Percentiles rank a stretch among this genome's conserved stretches.
Evolutionary conservation across 2,113 vertebrate species (phyloP).

Genomic region (Engraulis encrasicolus): DNA sequence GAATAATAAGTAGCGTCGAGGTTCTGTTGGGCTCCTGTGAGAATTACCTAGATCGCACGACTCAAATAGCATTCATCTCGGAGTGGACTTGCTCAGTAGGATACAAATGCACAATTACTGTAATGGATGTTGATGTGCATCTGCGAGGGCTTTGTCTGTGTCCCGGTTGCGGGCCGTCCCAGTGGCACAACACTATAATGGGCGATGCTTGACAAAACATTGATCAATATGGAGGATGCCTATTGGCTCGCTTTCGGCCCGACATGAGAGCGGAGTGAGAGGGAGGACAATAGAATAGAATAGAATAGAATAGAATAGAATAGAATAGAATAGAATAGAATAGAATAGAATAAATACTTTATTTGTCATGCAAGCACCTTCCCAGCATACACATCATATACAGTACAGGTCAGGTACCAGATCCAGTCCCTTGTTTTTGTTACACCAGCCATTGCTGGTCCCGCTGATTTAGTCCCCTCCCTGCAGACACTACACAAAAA

Average conservation of each 20-base stretch:
- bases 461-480: background rate
- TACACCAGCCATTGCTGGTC: background rate
- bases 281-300: too few relatives aligned
- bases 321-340: too few relatives aligned
- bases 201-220: background rate
- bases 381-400: too few relatives aligned
- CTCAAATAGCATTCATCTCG: background rate
- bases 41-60: background rate
- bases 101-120: background rate
- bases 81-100: background rate
- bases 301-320: too few relatives aligned
- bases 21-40: background rate
- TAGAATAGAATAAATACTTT: too few relatives aligned
- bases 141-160: background rate
- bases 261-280: background rate
- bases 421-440: too few relatives aligned
- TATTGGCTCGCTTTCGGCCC: background rate
- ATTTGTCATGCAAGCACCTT: too few relatives aligned
- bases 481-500: background rate
- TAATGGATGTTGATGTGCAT: background rate
- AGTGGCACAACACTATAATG: background rate
- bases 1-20: background rate
- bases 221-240: conserved; percentile 7
- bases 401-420: too few relatives aligned
- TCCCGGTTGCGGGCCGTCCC: background rate